Evolutionary conservation across 2,113 vertebrate species (phyloP).

Genomic region (Cheilinus undulatus): DNA sequence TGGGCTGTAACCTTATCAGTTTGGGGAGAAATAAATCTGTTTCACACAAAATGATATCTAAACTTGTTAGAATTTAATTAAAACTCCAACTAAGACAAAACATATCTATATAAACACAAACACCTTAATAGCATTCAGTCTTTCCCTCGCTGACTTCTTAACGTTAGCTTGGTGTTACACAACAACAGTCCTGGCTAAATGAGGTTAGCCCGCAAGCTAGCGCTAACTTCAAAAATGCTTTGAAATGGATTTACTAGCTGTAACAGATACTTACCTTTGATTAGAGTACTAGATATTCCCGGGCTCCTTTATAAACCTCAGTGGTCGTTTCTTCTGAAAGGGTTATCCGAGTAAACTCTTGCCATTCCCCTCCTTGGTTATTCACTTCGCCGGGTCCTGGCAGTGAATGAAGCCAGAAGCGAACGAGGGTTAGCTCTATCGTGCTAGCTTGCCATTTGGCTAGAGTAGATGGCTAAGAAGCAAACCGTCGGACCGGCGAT

Average conservation of each 20-base stretch:
- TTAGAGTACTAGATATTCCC: not conserved
- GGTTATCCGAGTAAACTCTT: conserved; percentile 39
- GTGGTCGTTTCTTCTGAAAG: conserved; percentile 13
- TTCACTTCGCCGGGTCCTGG: conserved; percentile 48
- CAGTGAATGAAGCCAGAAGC: conserved; percentile 5
- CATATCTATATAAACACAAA: too few relatives aligned
- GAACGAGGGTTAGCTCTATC: conserved; percentile 56
- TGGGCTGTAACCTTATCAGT: not conserved
- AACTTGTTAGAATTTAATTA: too few relatives aligned
- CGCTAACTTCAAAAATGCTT: conserved; percentile 25
- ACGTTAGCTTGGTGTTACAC: conserved; percentile 21
- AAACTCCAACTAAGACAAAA: too few relatives aligned
- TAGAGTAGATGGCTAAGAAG: not conserved
- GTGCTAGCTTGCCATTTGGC: conserved; percentile 57
- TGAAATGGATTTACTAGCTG: not conserved
- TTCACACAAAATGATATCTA: too few relatives aligned
- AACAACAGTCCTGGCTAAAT: not conserved
- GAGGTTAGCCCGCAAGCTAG: conserved; percentile 24
- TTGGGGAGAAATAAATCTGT: too few relatives aligned
- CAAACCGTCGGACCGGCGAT: not conserved
- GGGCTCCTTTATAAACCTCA: not conserved
- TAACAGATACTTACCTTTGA: conserved; percentile 38
- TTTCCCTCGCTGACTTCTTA: conserved; percentile 23
- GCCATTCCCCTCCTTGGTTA: conserved; percentile 51
- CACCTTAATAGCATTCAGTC: too few relatives aligned